Evolutionary conservation across 2,113 vertebrate species (phyloP).

Genomic region (Anarhynchus alexandrinus): DNA sequence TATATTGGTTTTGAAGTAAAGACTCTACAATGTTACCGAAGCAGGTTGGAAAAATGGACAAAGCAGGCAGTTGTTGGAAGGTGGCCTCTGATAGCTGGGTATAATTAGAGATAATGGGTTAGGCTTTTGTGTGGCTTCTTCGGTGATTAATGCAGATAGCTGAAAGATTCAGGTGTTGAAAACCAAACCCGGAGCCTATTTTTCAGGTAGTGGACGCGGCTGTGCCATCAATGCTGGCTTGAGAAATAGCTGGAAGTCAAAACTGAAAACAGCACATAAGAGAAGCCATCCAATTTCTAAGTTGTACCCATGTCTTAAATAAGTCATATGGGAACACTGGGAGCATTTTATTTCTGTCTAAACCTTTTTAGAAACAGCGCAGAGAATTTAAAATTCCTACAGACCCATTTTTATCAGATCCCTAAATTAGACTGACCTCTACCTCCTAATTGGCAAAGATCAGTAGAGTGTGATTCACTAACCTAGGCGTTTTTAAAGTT

Average conservation of each 20-base stretch:
- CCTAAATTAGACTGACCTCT: background rate
- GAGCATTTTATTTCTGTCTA: conserved; percentile 35
- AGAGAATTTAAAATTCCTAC: background rate
- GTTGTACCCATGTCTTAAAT: background rate
- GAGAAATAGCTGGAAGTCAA: background rate
- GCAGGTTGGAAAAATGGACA: conserved; percentile 18
- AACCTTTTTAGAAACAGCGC: background rate
- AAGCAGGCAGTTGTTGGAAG: conserved; percentile 59
- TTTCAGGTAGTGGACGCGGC: background rate
- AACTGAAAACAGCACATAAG: background rate
- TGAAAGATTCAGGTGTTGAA: background rate
- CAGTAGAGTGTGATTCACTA: background rate
- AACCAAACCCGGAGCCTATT: background rate
- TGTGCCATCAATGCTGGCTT: background rate
- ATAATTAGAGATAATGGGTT: background rate
- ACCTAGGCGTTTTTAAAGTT: background rate
- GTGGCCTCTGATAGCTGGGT: conserved; percentile 54
- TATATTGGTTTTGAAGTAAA: conserved; percentile 60
- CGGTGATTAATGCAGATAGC: background rate
- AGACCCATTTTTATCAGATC: background rate
- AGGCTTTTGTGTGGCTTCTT: conserved; percentile 30
- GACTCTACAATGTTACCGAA: background rate
- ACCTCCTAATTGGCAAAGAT: background rate
- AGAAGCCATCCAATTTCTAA: conserved; percentile 18
- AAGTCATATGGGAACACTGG: conserved; percentile 11